A percentile compares a stretch with the other conserved stretches of the same genome.
These are phyloP conservation scores for Syngnathus typhle DNA, from an alignment of 2,113 vertebrate genomes.

Conservation along the genomic window DNA sequence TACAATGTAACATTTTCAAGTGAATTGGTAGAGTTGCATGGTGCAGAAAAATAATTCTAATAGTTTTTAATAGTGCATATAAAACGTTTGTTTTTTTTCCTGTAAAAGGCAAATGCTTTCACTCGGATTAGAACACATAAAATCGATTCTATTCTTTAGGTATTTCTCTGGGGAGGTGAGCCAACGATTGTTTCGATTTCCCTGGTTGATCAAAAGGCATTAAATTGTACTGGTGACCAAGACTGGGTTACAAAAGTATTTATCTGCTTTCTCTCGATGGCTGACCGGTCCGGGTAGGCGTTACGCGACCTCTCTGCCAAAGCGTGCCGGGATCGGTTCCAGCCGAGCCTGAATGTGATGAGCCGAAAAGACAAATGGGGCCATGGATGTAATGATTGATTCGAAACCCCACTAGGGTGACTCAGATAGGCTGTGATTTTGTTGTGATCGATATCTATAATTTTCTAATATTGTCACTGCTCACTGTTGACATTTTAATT, in stretches of 20 bases:
- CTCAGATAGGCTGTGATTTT: slow-evolving; percentile 5
- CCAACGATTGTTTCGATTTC: neutral
- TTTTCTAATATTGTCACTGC: slow-evolving; percentile 2
- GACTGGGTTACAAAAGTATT: neutral
- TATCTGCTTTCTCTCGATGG: neutral
- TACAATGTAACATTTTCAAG: too few species aligned
- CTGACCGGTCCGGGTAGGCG: neutral
- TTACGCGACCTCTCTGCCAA: neutral
- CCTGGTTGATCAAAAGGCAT: neutral
- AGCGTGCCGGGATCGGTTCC: slow-evolving; percentile 4
- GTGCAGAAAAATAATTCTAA: neutral
- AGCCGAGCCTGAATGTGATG: slow-evolving; percentile 1
- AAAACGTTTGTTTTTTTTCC: neutral
- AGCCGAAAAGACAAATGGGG: slow-evolving; percentile 12
- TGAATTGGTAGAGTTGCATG: neutral
- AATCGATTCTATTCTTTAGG: neutral
- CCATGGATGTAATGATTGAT: slow-evolving; percentile 21
- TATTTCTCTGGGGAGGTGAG: neutral
- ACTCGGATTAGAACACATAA: neutral
- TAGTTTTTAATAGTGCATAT: too few species aligned
- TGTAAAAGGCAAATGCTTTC: neutral
- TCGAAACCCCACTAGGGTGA: slow-evolving; percentile 13
- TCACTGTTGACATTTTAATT: slow-evolving; percentile 2
- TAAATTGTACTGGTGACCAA: neutral
- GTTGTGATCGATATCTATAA: slow-evolving; percentile 8